Base-by-base conservation (phyloP, 2,888 invertebrate genomes). In the Diaphora mendica region DNA sequence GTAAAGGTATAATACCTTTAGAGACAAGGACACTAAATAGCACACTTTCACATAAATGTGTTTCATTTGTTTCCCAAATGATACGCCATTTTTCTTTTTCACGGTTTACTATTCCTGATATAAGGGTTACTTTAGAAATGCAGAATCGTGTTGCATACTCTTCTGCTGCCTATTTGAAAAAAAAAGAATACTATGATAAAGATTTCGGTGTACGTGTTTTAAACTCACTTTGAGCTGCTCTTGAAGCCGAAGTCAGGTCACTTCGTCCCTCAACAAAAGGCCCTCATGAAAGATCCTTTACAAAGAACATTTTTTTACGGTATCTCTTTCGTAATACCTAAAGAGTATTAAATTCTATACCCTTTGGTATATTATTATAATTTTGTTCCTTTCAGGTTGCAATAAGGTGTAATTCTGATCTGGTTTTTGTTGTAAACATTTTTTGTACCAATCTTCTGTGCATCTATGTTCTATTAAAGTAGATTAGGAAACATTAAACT, bases 41-140 rank as follows among this genome's bases (percentile, higher is more conserved):
- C 69, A 42, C 75, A 74, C 75, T 82, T 79, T 83, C 75, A 51
- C 72, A 71, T 77, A 55, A 77, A 74, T 73, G 66, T 68, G 44
- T 70, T 59, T 70, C 15, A 73, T 70, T 70, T 70, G 35, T 70
- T 42, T n/a, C 42, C 4, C 13, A 68, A 35, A 64, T 33, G 26
- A 23, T 51, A 51, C 48, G 35, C n/a, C 33, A 8, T 33, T 42
- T 23, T 35, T 42, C 35, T 35, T 39, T 65, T 44, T 42, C 9
- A 30, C 23, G 39, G 13, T n/a, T 42, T 55, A 13, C 62, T 20
- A 72, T 65, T 72, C 62, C 0, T 59, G 33, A 9, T n/a, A 20
- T 44, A 23, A 55, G 15, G 35, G n/a, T 55, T 67, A 67, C 15
- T 30, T 48, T 23, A 48, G 30, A 48, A 23, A 48, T 17, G 26